Evolutionary conservation across 2,797 vertebrate genomes (phyloP), one percentile per base, ranked within the genome.

Genomic region (Cryptoblepharus egeriae): DNA sequence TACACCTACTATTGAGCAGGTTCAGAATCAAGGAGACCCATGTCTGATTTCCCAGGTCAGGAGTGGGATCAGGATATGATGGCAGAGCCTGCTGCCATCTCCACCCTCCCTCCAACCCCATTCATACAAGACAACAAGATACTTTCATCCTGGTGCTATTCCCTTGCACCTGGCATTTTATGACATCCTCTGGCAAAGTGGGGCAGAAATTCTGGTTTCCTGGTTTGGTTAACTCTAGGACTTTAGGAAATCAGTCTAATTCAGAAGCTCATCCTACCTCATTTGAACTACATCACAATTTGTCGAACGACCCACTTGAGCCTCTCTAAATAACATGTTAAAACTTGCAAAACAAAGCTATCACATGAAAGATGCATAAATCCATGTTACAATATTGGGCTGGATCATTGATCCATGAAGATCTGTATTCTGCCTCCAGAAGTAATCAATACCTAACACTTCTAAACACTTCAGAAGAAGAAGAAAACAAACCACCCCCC

Each of bases 221-320:
- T 82, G 84, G 16, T 11, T n/a, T n/a, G n/a, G n/a, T n/a, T n/a
- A n/a, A n/a, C n/a, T n/a, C 49, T 20, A 63, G 1, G 10, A 42
- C 3, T 80, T 81, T 74, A 0, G 2, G 42, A 68, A 24, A 2
- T 4, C 20, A 6, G 2, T 0, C 0, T 72, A 49, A 37, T 30
- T 10, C 18, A 37, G 49, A 13, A 45, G 42, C 13, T 10, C 18
- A 0, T 1, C 63, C 68, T 4, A 35, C 26, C 20, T 11, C 75
- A 24, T 6, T 3, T 0, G n/a, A 0, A 78, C 4, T 18, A 55
- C 60, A 20, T 77, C 61, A 30, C 71, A 63, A 60, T 63, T 81
- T n/a, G 71, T n/a, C 12, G 37, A 45, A 10, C 0, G 30, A 45
- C 4, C 15, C 82, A 16, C 32, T 37, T 61, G 0, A 35, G 26